Base-by-base conservation (phyloP, 2,888 invertebrate species). In the Achlya flavicornis region DNA sequence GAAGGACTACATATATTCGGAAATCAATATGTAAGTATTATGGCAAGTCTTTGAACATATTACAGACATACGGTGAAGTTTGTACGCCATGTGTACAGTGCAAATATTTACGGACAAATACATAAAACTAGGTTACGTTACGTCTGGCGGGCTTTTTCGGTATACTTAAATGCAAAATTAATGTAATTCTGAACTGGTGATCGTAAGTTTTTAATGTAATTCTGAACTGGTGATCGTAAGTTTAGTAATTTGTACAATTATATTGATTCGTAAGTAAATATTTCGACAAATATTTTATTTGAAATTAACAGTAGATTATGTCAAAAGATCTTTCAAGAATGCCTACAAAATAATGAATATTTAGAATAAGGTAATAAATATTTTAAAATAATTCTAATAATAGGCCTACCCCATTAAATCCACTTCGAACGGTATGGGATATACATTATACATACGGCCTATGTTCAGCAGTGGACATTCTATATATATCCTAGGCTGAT, bases 1-100 rank as follows among this genome's bases (percentile, higher is more conserved):
- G 76, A 77, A 64, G 74, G 74, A 74, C 71, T 71, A 75, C 77
- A 75, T 73, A 77, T 73, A 76, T 74, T 72, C 53, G 65, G 74
- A 71, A 77, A 77, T 75, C 76, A 75, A 77, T 77, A 74, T 73
- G 68, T 67, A 69, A 72, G 68, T 63, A 69, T 60, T 60, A 19
- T 60, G 60, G 60, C 11, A 41, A 60, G 60, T 41, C 60, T 60
- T 60, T 60, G 60, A 60, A 41, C 60, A 41, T 60, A 64, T 70
- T 65, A 74, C 74, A 73, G 71, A 69, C 71, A 72, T 74, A 68
- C 63, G 64, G 59, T 57, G 32, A 58, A 65, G 61, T 14, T 57
- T 66, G 66, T 70, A 46, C 66, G 63, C 63, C 63, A 62, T 67
- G 53, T 14, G 19, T 35, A 32, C 41, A 58, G 69, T 46, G 63